Evolutionary conservation across 2,888 invertebrate species (phyloP).

Genomic region (Deilephila elpenor): DNA sequence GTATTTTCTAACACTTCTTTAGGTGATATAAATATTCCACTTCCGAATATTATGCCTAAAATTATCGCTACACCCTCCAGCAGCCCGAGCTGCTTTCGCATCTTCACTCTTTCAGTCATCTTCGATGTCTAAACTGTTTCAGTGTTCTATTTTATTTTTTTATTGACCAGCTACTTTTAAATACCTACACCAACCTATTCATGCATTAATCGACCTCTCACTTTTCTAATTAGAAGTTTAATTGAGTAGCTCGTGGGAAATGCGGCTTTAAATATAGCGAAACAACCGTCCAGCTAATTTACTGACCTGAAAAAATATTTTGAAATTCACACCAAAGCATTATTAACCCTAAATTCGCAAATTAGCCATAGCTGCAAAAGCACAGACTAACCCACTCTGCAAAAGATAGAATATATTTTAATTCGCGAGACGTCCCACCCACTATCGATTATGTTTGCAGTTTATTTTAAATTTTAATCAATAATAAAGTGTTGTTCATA

Average conservation of each 20-base stretch:
- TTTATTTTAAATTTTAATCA: not conserved
- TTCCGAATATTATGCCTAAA: slow-evolving; percentile 93
- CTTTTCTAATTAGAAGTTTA: not conserved
- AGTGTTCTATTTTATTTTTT: slow-evolving; percentile 4
- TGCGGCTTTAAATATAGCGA: not conserved
- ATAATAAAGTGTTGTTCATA: not conserved
- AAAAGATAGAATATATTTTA: not conserved
- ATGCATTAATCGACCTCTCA: slow-evolving; percentile 13
- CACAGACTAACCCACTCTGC: too few relatives aligned
- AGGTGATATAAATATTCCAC: slow-evolving; percentile 94
- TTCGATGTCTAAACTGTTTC: not conserved
- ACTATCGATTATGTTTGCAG: not conserved
- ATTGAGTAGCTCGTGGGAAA: slow-evolving; percentile 1
- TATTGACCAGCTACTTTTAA: not conserved
- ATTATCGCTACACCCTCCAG: slow-evolving; percentile 94
- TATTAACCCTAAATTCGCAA: not conserved
- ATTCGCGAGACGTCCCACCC: not conserved
- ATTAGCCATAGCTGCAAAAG: not conserved
- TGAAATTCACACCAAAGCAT: not conserved
- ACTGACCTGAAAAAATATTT: not conserved
- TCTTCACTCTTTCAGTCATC: slow-evolving; percentile 70
- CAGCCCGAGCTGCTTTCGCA: slow-evolving; percentile 92
- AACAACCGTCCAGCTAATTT: not conserved
- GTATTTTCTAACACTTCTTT: slow-evolving; percentile 93
- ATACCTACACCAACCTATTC: not conserved